Base-by-base conservation (phyloP, 2,888 invertebrate genomes). In the Clanis bilineata region DNA sequence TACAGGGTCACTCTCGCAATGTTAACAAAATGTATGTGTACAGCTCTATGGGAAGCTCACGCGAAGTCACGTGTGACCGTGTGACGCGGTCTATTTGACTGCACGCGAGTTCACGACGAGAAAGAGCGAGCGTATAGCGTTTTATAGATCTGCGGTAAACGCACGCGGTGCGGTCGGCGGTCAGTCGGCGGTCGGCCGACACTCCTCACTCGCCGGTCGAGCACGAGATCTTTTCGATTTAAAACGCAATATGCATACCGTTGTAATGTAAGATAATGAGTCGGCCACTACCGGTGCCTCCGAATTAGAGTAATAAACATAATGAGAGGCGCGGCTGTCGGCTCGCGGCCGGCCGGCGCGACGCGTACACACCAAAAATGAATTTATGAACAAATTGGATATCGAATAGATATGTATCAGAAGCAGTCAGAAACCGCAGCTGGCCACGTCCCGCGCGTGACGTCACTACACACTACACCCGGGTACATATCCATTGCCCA, bases 231-330 rank as follows among this genome's bases (percentile, higher is more conserved):
- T 10, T 51, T 51, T 51, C 28, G 32, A 28, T 51, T 51, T 51
- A 18, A 15, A 51, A 51, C 10, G 51, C 28, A 51, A 51, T 51
- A 51, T 51, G 51, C 51, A 51, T 32, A 51, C 51, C 51, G 51
- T 25, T 45, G 45, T 51, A 51, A 51, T 32, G 32, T 32, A 28
- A 9, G 15, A 10, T 32, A 32, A 51, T 51, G 51, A 32, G 28
- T 3, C 51, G 28, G 51, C 32, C 51, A 32, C 32, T 51, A 51
- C 51, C 51, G 32, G 18, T 51, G 18, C 28, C 51, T 28, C 32
- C 18, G 51, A 51, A 51, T 51, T 32, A 51, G 10, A 32, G 28
- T 32, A 51, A 51, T 51, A 51, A 51, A 28, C 18, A 32, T 51
- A 51, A 51, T 51, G 18, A 51, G 44, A 22, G 41, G 41, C 44